Evolutionary conservation across 1,140 invertebrate species (phyloP), one percentile per base, ranked within the genome.

Genomic region (Halesus radiatus): DNA sequence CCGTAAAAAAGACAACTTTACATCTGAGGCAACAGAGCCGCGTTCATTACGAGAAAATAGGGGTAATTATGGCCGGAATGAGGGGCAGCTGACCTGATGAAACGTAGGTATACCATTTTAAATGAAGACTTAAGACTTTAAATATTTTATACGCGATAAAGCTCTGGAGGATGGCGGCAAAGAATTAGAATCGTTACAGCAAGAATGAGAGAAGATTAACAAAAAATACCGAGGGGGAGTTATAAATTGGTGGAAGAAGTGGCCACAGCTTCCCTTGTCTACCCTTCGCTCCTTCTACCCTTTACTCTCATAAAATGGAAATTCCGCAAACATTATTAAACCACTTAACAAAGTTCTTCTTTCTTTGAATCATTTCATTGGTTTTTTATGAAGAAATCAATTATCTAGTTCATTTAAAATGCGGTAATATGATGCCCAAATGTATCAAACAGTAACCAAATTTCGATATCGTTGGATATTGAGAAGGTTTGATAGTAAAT

Each of bases 181-280:
- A 83, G 80, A 81, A 83, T 80, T 83, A 83, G 79, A 80, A 80
- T 80, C 82, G 80, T 83, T 83, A 83, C 73, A 66, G 58, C 79
- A 80, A 83, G 82, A 83, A 83, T 83, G 82, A 76, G 79, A 80
- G 80, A 81, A 79, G 79, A 83, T 83, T 83, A 83, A 83, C 77
- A 76, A 70, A 80, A 80, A 83, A 80, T 60, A 82, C 53, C 73
- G 45, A 81, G 76, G 53, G 62, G 64, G 45, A 80, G 81, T 83
- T 78, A 80, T 83, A 76, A 78, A 83, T 82, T 78, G 75, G 76
- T n/a, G 80, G 52, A 76, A 75, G 56, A 78, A 78, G 79, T 78
- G 75, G 37, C 78, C 76, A 29, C 78, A 79, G 74, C 54, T 77
- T 22, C 58, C 37, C 37, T 3, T 45, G 10, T 37, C 37, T 45